phyloP scores from a whole-genome alignment of 2,888 invertebrate species.

The Anaspis maculata region DNA sequence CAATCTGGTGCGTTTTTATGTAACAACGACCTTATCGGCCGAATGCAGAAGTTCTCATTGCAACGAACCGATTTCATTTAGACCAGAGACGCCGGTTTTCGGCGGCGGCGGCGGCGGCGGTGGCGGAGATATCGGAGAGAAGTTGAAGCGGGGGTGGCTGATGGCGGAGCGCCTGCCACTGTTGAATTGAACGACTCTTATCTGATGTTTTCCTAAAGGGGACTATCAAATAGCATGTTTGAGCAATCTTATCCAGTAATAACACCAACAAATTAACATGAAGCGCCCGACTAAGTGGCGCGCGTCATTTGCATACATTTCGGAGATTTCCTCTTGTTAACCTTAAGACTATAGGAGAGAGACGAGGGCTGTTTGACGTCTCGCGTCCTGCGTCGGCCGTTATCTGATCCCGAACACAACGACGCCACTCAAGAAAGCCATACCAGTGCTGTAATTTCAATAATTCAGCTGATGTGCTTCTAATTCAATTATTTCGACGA shows the following conservation, averaged over 20 bases:
- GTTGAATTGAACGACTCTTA: slow-evolving; percentile 27
- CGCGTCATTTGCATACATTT: slow-evolving; percentile 29
- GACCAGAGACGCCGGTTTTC: slow-evolving; percentile 11
- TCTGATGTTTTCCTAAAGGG: slow-evolving; percentile 27
- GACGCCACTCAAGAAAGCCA: too few relatives aligned
- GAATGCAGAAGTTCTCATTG: slow-evolving; percentile 16
- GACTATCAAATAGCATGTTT: slow-evolving; percentile 30
- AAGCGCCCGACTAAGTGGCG: slow-evolving; percentile 25
- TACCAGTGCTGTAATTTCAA: too few relatives aligned
- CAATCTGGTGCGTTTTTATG: slow-evolving; percentile 15
- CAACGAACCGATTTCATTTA: slow-evolving; percentile 16
- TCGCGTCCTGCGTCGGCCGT: slow-evolving; percentile 8
- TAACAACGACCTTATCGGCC: slow-evolving; percentile 15
- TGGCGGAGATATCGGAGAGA: slow-evolving; percentile 10
- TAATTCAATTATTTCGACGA: slow-evolving; percentile 7
- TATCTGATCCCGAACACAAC: slow-evolving; percentile 8
- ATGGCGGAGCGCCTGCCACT: slow-evolving; percentile 13
- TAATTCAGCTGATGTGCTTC: slow-evolving; percentile 2
- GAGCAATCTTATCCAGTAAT: slow-evolving; percentile 30
- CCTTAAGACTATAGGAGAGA: slow-evolving; percentile 6
- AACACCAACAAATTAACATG: slow-evolving; percentile 31
- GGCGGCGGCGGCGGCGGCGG: slow-evolving; percentile 1
- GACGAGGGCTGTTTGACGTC: slow-evolving; percentile 13
- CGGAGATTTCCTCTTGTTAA: slow-evolving; percentile 21
- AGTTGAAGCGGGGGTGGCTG: slow-evolving; percentile 4